Conservation (phyloP, 2,113 vertebrate species). For the Cavia aperea region DNA sequence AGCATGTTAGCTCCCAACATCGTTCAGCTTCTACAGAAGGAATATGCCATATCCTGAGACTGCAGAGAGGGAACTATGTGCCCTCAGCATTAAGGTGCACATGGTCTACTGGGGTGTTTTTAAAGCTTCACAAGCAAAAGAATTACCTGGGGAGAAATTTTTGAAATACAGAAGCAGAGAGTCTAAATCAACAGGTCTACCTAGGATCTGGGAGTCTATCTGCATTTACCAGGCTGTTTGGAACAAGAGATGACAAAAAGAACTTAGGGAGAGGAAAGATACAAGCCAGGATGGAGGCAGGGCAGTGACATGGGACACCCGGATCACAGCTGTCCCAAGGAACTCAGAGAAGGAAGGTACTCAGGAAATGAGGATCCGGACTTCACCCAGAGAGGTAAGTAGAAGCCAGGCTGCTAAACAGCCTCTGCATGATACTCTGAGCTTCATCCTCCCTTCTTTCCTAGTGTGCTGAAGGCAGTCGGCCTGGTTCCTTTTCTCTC, state of each 20-base stretch:
- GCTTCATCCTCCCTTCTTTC: background rate
- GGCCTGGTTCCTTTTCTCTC: rapidly evolving
- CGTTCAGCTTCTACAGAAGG: rapidly evolving
- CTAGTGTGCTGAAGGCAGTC: background rate
- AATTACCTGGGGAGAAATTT: background rate
- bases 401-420: too few relatives aligned
- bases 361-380: background rate
- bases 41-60: too few relatives aligned
- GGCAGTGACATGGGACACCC: background rate
- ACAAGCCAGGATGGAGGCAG: background rate
- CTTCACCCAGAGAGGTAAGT: too few relatives aligned
- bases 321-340: background rate
- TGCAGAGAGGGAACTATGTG: rapidly evolving
- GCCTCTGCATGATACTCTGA: rapidly evolving
- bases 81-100: background rate
- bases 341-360: background rate
- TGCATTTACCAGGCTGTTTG: background rate
- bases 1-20: background rate
- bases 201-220: background rate
- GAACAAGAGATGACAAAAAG: background rate
- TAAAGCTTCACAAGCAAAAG: background rate
- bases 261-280: too few relatives aligned
- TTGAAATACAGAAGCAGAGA: background rate
- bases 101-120: background rate
- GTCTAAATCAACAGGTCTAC: background rate